phyloP scores from a whole-genome alignment of 2,797 vertebrate genomes.

The Anguilla megastoma region DNA sequence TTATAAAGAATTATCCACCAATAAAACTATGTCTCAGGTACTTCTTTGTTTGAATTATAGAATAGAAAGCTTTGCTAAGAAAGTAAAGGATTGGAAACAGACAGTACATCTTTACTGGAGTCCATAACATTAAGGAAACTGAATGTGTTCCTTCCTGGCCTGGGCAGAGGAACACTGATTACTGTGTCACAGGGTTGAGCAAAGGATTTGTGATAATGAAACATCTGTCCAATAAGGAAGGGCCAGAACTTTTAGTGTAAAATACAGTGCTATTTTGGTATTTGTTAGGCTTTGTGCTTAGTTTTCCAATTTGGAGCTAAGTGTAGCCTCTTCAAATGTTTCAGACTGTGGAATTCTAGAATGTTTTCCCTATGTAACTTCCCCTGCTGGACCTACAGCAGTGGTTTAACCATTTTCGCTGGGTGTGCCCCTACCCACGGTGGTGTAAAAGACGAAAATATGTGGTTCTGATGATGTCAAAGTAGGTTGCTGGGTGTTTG shows the following conservation, averaged over 20 bases:
- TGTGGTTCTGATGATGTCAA: neutral
- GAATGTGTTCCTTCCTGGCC: neutral
- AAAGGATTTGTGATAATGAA: neutral
- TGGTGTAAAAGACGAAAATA: neutral
- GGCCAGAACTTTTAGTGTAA: neutral
- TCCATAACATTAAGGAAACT: neutral
- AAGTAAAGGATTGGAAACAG: neutral
- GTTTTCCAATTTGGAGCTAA: neutral
- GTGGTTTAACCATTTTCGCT: neutral
- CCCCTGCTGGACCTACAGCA: neutral
- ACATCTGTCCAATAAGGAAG: neutral
- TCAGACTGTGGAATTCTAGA: neutral
- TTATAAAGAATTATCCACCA: neutral
- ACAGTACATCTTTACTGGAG: neutral
- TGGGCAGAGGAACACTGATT: neutral
- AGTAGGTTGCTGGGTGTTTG: constrained; percentile 17
- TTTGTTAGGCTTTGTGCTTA: neutral
- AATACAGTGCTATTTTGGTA: neutral
- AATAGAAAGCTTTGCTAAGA: neutral
- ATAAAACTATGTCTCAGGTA: neutral
- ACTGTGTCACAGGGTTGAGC: neutral
- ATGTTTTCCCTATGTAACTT: neutral
- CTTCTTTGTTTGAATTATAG: neutral
- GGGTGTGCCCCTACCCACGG: neutral
- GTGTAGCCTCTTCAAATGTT: neutral